Percentiles rank a stretch among this genome's conserved stretches.
Evolutionary conservation across 2,797 vertebrate genomes (phyloP).

Genomic region (Sternotherus odoratus): DNA sequence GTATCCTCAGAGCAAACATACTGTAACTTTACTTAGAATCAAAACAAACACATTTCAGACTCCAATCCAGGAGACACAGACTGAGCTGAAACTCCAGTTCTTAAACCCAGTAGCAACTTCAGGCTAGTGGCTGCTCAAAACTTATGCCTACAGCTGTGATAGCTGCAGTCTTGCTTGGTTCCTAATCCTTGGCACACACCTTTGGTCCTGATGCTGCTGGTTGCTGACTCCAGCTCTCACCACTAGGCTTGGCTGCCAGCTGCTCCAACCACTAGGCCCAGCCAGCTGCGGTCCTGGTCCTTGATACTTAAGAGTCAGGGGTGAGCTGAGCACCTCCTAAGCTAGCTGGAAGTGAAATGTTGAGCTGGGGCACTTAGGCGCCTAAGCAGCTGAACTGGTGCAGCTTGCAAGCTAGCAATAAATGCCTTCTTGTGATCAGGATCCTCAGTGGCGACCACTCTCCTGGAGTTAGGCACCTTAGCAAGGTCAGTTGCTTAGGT

Average conservation of each 20-base stretch:
- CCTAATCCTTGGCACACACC: neutral
- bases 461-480: neutral
- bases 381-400: neutral
- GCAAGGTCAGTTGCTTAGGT: neutral
- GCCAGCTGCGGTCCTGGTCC: neutral
- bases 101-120: neutral
- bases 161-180: neutral
- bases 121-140: neutral
- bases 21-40: neutral
- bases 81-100: neutral
- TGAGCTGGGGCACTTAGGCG: neutral
- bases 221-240: neutral
- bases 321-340: neutral
- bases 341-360: neutral
- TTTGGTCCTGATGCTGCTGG: neutral
- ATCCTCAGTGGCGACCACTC: neutral
- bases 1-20: conserved; percentile 1
- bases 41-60: conserved; percentile 35
- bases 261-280: neutral
- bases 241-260: neutral
- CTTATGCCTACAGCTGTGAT: neutral
- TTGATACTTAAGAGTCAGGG: too few species aligned
- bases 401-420: neutral
- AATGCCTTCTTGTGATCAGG: neutral
- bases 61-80: neutral